Percentiles rank a stretch among this genome's conserved stretches.
phyloP scores from a whole-genome alignment of 2,113 vertebrate genomes.

The Planiliza haematocheilus region DNA sequence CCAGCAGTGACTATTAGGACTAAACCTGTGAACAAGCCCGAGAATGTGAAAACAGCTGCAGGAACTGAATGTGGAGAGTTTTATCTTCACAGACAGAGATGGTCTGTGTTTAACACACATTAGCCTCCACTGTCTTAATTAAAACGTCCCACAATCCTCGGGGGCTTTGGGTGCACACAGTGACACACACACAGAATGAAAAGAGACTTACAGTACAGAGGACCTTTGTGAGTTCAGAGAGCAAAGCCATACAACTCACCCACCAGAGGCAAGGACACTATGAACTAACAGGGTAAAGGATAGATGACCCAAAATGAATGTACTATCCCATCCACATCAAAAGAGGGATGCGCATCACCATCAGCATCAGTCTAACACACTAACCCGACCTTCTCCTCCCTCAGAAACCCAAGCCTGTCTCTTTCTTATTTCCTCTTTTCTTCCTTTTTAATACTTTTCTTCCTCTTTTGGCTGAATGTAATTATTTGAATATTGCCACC shows the following conservation, averaged over 20 bases:
- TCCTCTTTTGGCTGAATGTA: slow-evolving; percentile 76
- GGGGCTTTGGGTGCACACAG: slow-evolving; percentile 11
- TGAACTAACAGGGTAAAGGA: slow-evolving; percentile 28
- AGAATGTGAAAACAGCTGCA: slow-evolving; percentile 23
- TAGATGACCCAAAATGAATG: slow-evolving; percentile 61
- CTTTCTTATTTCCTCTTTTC: background rate
- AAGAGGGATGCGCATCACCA: slow-evolving; percentile 19
- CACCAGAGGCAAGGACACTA: slow-evolving; percentile 14
- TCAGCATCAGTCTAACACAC: slow-evolving; percentile 39
- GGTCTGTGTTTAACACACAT: slow-evolving; percentile 72
- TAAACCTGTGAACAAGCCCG: slow-evolving; percentile 17
- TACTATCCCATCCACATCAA: slow-evolving; percentile 38
- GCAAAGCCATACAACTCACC: slow-evolving; percentile 64
- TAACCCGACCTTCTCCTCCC: slow-evolving; percentile 7
- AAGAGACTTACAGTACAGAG: background rate
- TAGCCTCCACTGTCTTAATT: slow-evolving; percentile 69
- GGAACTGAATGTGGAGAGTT: slow-evolving; percentile 13
- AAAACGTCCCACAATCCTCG: slow-evolving; percentile 56
- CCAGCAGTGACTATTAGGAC: slow-evolving; percentile 6
- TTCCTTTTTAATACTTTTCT: slow-evolving; percentile 36
- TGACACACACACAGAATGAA: slow-evolving; percentile 2
- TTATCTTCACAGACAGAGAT: slow-evolving; percentile 36
- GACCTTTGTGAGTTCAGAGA: slow-evolving; percentile 42
- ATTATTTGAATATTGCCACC: slow-evolving; percentile 73
- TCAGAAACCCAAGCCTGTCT: slow-evolving; percentile 33